Evolutionary conservation across 1,140 invertebrate genomes (phyloP).

Genomic region (Calycopis cecrops): DNA sequence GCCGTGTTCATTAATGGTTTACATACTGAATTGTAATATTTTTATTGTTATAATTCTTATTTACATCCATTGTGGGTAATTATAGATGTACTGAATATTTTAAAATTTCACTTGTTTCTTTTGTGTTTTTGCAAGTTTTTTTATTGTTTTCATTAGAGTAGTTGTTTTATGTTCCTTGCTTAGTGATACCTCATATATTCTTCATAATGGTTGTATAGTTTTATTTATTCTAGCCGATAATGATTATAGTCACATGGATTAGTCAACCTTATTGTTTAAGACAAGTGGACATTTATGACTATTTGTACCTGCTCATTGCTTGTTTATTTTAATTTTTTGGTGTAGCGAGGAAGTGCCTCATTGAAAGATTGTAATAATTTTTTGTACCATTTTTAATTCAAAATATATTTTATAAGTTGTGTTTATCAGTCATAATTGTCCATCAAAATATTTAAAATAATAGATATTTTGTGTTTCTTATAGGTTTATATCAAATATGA

Average conservation of each 20-base stretch:
- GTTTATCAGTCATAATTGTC: no score
- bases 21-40: background rate
- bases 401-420: no score
- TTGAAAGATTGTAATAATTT: no score
- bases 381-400: no score
- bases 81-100: background rate
- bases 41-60: background rate
- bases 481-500: no score
- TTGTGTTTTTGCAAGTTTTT: no score
- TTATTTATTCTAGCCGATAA: conserved; percentile 47
- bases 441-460: no score
- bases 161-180: conserved; percentile 30
- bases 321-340: background rate
- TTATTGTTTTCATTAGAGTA: no score
- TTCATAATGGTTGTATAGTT: conserved; percentile 27
- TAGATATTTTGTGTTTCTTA: no score
- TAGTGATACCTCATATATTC: conserved; percentile 42
- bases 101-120: no score
- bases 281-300: background rate
- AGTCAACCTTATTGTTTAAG: conserved; percentile 54
- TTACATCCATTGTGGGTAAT: background rate
- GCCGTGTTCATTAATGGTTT: background rate
- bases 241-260: conserved; percentile 55
- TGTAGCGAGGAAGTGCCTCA: background rate
- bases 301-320: background rate